Conservation (phyloP, 37 sponge, comb jelly and placozoan species). For the Halisarca cf. caerulea region DNA sequence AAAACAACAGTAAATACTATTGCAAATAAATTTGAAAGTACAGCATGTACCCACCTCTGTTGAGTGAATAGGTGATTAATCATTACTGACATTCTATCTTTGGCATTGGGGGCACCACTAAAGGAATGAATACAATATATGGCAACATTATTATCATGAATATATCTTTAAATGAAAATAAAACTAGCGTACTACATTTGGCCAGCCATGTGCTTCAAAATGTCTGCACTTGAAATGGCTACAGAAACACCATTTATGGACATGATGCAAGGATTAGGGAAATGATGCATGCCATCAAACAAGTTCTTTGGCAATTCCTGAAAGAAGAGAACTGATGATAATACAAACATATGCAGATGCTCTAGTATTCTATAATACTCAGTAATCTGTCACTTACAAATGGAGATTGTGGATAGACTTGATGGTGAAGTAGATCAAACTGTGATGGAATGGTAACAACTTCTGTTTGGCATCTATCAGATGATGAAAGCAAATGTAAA, state of each 20-base stretch:
- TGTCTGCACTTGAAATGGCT: conserved; percentile 77
- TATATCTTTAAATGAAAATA: neutral
- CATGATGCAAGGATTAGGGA: conserved; percentile 66
- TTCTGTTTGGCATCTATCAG: conserved; percentile 27
- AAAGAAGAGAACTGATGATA: neutral
- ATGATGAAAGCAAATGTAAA: too few species aligned
- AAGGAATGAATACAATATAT: neutral
- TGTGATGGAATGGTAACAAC: conserved; percentile 79
- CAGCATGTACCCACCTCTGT: conserved; percentile 34
- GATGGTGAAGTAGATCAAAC: conserved; percentile 65
- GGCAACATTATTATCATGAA: neutral
- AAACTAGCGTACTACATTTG: conserved; percentile 7
- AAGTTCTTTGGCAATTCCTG: neutral
- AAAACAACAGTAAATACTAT: neutral
- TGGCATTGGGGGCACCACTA: conserved; percentile 3
- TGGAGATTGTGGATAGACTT: conserved; percentile 87
- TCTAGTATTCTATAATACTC: too few species aligned
- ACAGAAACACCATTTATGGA: conserved; percentile 65
- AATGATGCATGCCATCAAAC: neutral
- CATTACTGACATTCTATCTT: conserved; percentile 70
- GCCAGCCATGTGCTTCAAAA: conserved; percentile 77
- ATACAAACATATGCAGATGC: neutral
- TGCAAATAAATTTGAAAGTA: neutral
- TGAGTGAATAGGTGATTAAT: conserved; percentile 46
- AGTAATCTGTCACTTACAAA: conserved; percentile 36